Conservation (phyloP, 1,140 invertebrate species). For the Drosophila grimshawi region DNA sequence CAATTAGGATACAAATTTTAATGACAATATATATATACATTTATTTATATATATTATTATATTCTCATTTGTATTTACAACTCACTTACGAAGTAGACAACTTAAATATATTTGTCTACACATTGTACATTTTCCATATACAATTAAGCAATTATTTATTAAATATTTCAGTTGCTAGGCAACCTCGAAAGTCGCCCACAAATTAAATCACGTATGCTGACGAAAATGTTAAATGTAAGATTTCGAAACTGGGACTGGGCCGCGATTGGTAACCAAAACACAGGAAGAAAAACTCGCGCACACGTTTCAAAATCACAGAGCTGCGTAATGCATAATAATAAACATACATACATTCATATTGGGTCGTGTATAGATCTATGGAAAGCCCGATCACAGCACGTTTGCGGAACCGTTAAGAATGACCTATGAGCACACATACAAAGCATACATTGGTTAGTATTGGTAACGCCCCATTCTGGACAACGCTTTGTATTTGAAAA, state of each 20-base stretch:
- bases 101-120: neutral
- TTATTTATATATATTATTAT: neutral
- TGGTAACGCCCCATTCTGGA: slow-evolving; percentile 8
- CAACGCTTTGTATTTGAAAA: slow-evolving; percentile 20
- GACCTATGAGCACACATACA: slow-evolving; percentile 12
- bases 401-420: slow-evolving; percentile 48
- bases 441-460: neutral
- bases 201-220: slow-evolving; percentile 70
- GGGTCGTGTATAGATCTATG: slow-evolving; percentile 15
- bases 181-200: slow-evolving; percentile 39
- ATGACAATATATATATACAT: neutral
- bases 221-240: slow-evolving; percentile 51
- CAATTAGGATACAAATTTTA: neutral
- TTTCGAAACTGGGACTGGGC: slow-evolving; percentile 77
- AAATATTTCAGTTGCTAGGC: slow-evolving; percentile 5
- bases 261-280: slow-evolving; percentile 71
- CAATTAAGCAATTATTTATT: neutral
- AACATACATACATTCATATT: neutral
- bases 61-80: neutral
- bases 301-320: slow-evolving; percentile 56
- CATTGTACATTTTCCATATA: neutral
- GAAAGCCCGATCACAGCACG: slow-evolving; percentile 47
- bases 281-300: slow-evolving; percentile 60
- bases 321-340: slow-evolving; percentile 77
- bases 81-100: neutral